These are phyloP conservation scores for Pempheris klunzingeri DNA, from an alignment of 2,797 vertebrate genomes.

Conservation along the genomic window DNA sequence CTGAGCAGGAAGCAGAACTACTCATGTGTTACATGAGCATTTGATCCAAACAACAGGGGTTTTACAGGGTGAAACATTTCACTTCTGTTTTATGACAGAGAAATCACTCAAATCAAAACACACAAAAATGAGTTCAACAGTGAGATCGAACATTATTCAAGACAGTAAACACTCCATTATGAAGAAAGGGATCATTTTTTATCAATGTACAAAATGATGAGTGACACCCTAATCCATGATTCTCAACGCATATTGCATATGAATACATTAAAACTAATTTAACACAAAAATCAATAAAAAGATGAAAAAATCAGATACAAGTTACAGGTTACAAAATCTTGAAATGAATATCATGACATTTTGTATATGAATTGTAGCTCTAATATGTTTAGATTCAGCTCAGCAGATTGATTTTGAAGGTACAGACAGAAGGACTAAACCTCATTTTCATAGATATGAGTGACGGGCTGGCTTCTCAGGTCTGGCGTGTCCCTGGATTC, in stretches of 20 bases:
- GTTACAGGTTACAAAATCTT: neutral
- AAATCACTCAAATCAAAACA: conserved; percentile 16
- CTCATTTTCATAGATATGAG: conserved; percentile 11
- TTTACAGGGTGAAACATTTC: conserved; percentile 24
- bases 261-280: neutral
- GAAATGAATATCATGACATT: neutral
- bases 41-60: neutral
- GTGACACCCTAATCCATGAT: neutral
- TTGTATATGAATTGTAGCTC: neutral
- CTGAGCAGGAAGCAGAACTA: conserved; percentile 46
- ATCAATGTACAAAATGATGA: neutral
- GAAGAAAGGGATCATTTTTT: neutral
- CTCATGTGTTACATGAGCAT: neutral
- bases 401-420: neutral
- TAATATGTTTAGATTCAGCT: neutral
- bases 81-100: conserved; percentile 24
- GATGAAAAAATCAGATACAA: neutral
- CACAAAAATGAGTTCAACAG: neutral
- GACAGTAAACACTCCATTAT: rapidly evolving
- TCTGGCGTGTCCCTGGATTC: neutral
- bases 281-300: conserved; percentile 1
- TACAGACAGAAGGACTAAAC: neutral
- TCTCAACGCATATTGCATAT: neutral
- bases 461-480: neutral
- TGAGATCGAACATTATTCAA: neutral